phyloP scores from a whole-genome alignment of 2,113 vertebrate species.

The Oryzias curvinotus region DNA sequence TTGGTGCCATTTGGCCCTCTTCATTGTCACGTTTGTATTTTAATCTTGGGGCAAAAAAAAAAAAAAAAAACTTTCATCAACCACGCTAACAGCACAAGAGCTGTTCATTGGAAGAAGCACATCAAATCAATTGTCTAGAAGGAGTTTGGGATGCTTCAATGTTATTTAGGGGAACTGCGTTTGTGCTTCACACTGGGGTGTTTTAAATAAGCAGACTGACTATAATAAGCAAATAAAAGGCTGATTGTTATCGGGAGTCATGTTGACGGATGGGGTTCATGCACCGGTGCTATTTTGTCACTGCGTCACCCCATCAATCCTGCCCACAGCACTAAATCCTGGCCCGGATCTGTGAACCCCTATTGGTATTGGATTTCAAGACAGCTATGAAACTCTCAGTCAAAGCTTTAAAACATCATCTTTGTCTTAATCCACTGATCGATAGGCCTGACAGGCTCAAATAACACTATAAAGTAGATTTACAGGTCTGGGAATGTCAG shows the following conservation, averaged over 20 bases:
- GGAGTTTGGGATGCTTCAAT: neutral
- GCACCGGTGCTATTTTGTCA: constrained; percentile 38
- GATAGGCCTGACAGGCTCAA: constrained; percentile 69
- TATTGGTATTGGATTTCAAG: constrained; percentile 63
- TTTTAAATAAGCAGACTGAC: constrained; percentile 65
- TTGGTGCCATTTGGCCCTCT: no score
- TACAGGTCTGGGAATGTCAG: constrained; percentile 49
- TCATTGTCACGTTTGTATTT: no score
- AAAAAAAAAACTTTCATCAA: no score
- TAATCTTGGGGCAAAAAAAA: no score
- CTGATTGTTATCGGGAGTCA: constrained; percentile 60
- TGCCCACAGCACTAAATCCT: constrained; percentile 60
- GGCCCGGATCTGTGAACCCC: constrained; percentile 49
- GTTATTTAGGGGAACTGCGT: constrained; percentile 36
- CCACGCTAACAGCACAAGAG: no score
- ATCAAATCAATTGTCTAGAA: constrained; percentile 19
- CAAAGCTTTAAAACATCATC: constrained; percentile 73
- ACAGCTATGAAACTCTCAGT: constrained; percentile 65
- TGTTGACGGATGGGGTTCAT: constrained; percentile 51
- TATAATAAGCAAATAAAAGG: constrained; percentile 64
- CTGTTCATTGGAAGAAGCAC: neutral
- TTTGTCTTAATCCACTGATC: constrained; percentile 77
- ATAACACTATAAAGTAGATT: constrained; percentile 76
- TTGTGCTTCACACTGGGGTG: constrained; percentile 17
- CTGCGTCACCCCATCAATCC: constrained; percentile 60